Evolutionary conservation across 2,888 invertebrate species (phyloP).

Genomic region (Cremastobaeus sp.): DNA sequence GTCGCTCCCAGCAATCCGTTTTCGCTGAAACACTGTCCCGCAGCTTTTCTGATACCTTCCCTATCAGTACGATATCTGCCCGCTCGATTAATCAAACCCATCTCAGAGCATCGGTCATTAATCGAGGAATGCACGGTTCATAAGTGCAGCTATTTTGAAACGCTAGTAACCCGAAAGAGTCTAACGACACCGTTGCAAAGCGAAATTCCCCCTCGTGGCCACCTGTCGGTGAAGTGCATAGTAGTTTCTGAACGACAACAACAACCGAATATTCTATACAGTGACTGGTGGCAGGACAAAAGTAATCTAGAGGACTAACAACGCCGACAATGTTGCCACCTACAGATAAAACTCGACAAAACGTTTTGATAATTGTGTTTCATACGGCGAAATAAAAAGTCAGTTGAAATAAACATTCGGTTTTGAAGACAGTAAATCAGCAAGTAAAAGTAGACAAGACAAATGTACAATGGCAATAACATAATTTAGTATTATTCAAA

Average conservation of each 20-base stretch:
- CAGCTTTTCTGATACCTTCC: constrained; percentile 13
- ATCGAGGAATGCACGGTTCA: constrained; percentile 6
- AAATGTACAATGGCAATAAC: neutral
- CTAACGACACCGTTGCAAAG: constrained; percentile 8
- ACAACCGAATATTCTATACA: no score
- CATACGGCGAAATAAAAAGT: neutral
- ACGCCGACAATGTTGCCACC: neutral
- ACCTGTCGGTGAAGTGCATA: constrained; percentile 2
- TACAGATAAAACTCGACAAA: neutral
- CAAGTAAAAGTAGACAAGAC: constrained; percentile 1
- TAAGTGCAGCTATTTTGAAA: constrained; percentile 19
- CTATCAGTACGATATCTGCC: no score
- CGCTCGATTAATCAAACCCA: no score
- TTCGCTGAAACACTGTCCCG: constrained; percentile 38
- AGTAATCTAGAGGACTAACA: neutral
- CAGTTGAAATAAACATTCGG: neutral
- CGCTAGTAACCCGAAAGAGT: constrained; percentile 27
- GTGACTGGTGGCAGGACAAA: no score
- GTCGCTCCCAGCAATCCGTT: neutral
- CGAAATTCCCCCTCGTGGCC: neutral
- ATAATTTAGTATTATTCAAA: constrained; percentile 3
- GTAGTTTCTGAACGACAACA: neutral
- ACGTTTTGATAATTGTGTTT: no score
- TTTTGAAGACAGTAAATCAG: neutral
- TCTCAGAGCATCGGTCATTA: neutral